Conservation (phyloP, 2,888 invertebrate species). For the Bibio marci region DNA sequence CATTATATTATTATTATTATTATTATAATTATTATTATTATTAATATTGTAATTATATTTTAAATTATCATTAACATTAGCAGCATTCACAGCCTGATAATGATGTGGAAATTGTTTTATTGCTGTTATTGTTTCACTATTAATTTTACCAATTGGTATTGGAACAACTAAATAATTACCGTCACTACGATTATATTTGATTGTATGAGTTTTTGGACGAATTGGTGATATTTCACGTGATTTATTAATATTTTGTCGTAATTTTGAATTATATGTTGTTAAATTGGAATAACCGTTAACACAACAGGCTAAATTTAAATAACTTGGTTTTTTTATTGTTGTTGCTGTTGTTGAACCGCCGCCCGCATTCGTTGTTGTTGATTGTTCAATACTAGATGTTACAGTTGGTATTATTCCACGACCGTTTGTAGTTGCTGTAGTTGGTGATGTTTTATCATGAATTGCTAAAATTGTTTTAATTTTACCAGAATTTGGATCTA, state of each 20-base stretch:
- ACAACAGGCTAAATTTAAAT: slow-evolving; percentile 74
- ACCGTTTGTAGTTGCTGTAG: slow-evolving; percentile 13
- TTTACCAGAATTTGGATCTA: slow-evolving; percentile 19
- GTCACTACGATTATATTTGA: slow-evolving; percentile 33
- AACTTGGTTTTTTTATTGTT: slow-evolving; percentile 59
- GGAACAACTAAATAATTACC: slow-evolving; percentile 40
- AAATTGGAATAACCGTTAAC: slow-evolving; percentile 80
- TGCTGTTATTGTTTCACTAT: too few relatives aligned
- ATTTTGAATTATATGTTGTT: slow-evolving; percentile 70
- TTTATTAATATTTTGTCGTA: slow-evolving; percentile 53
- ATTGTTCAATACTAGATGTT: not conserved
- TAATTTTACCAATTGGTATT: slow-evolving; percentile 10
- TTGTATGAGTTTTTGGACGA: slow-evolving; percentile 32
- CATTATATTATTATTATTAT: slow-evolving; percentile 3
- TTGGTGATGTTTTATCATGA: not conserved
- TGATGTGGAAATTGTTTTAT: too few relatives aligned
- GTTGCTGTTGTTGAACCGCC: slow-evolving; percentile 4
- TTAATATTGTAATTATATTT: too few relatives aligned
- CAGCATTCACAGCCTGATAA: too few relatives aligned
- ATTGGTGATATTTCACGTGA: slow-evolving; percentile 57
- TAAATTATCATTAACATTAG: too few relatives aligned
- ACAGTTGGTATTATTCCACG: slow-evolving; percentile 6
- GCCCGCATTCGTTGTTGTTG: slow-evolving; percentile 1
- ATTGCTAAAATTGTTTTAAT: slow-evolving; percentile 20
- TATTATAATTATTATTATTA: too few relatives aligned